phyloP scores from a whole-genome alignment of 2,888 invertebrate genomes.

The Acronicta aceris region DNA sequence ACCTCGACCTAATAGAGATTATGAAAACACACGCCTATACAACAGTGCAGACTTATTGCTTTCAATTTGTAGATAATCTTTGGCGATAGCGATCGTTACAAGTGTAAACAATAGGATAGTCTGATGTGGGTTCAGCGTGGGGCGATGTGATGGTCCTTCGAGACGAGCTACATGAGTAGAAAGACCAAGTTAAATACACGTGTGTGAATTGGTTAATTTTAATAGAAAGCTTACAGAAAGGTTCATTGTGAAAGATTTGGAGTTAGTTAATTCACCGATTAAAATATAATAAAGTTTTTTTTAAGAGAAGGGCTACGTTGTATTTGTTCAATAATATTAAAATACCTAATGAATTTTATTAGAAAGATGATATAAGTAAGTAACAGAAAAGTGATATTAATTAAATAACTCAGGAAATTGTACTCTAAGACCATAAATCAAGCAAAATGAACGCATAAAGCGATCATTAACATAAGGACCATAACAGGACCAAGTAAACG shows the following conservation, averaged over 20 bases:
- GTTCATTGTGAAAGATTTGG: neutral
- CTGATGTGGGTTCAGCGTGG: conserved; percentile 14
- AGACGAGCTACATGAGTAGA: conserved; percentile 12
- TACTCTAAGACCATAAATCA: conserved; percentile 6
- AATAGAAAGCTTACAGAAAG: neutral
- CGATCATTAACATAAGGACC: conserved; percentile 29
- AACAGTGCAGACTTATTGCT: conserved; percentile 47
- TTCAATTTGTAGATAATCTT: conserved; percentile 59
- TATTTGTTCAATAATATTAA: too few relatives aligned
- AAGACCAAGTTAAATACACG: conserved; percentile 11
- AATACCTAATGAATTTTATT: too few relatives aligned
- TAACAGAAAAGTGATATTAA: neutral
- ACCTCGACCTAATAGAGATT: conserved; percentile 53
- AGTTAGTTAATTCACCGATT: neutral
- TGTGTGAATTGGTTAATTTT: neutral
- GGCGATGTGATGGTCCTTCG: conserved; percentile 23
- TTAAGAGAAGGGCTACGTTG: neutral
- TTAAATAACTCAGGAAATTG: neutral
- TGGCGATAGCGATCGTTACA: conserved; percentile 49
- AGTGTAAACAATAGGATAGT: conserved; percentile 56
- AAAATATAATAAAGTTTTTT: neutral
- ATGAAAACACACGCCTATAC: conserved; percentile 51
- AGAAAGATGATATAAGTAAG: too few relatives aligned
- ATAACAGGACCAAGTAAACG: conserved; percentile 27
- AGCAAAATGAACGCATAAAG: conserved; percentile 19